Evolutionary conservation across 1,140 invertebrate species (phyloP), one percentile per base, ranked within the genome.

Genomic region (Drosophila ironensis): DNA sequence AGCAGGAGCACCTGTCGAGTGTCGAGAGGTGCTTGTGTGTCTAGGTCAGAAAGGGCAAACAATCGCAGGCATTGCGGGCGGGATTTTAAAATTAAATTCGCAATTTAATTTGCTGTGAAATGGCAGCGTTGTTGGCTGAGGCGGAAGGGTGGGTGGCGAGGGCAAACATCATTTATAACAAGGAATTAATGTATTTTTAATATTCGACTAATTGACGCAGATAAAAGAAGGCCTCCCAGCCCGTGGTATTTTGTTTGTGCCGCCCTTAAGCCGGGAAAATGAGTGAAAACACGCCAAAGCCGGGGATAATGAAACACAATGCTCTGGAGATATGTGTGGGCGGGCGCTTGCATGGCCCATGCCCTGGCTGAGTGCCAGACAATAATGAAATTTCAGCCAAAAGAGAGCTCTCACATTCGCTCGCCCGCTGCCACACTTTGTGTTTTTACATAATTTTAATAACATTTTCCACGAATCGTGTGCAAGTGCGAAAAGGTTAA

Each of bases 111-210:
- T 51, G 11, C 53, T 37, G 30, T 25, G 44, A 69, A 69, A 69
- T 68, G 45, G 28, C 37, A 4, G 40, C 44, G 42, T 25, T 57
- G 52, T 28, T 33, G 30, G 30, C 30, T 14, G 30, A 14, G n/a
- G n/a, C n/a, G n/a, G n/a, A n/a, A n/a, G n/a, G n/a, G n/a, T n/a
- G 4, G 24, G 30, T 6, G 11, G 33, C 20, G 11, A 68, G 17
- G 40, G 56, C 52, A 59, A 69, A 57, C 50, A 68, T 27, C 38
- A 74, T 78, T 78, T 61, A 82, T 71, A 63, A 46, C 38, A 64
- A 33, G 33, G 64, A 75, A 80, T 86, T 80, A 75, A 86, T 86
- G 75, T 74, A 67, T 80, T 80, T 86, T 86, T 87, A 86, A 86
- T 86, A 75, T 72, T 74, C 71, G 67, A 86, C 80, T 87, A 86